Evolutionary conservation across 2,888 invertebrate genomes (phyloP).

Genomic region (Meliscaeva auricollis): DNA sequence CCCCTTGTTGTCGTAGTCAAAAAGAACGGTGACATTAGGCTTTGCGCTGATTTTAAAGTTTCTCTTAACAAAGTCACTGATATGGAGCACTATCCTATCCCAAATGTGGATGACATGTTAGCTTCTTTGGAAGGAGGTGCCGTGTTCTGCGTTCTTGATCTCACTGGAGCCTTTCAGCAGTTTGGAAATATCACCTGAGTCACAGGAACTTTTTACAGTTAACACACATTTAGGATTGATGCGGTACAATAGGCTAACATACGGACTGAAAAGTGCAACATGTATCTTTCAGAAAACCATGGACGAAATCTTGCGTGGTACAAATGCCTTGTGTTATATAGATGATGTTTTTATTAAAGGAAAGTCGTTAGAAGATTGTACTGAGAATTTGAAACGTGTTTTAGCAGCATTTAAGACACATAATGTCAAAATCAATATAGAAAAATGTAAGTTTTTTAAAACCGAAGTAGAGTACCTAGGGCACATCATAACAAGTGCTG

Average conservation of each 20-base stretch:
- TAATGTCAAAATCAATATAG: conserved; percentile 33
- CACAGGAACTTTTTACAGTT: conserved; percentile 45
- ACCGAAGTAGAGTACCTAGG: conserved; percentile 41
- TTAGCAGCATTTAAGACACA: conserved; percentile 19
- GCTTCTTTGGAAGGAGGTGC: conserved; percentile 31
- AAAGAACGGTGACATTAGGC: conserved; percentile 51
- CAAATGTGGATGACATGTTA: conserved; percentile 53
- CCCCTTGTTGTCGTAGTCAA: conserved; percentile 33
- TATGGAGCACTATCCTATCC: conserved; percentile 61
- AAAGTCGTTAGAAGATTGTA: too few species aligned
- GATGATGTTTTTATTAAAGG: conserved; percentile 62
- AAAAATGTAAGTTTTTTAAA: conserved; percentile 27
- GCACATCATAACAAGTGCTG: conserved; percentile 24
- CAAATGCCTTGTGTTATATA: conserved; percentile 23
- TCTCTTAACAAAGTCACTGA: conserved; percentile 68
- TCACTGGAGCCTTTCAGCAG: conserved; percentile 45
- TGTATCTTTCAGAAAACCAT: conserved; percentile 40
- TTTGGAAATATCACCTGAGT: conserved; percentile 36
- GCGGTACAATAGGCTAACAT: conserved; percentile 34
- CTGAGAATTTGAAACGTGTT: background rate
- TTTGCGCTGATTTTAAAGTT: conserved; percentile 65
- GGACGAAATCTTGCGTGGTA: conserved; percentile 37
- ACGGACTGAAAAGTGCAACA: conserved; percentile 17
- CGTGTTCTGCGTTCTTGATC: conserved; percentile 40
- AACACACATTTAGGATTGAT: conserved; percentile 39